Evolutionary conservation across 2,113 vertebrate genomes (phyloP), one percentile per base, ranked within the genome.

Genomic region (Cervus canadensis): DNA sequence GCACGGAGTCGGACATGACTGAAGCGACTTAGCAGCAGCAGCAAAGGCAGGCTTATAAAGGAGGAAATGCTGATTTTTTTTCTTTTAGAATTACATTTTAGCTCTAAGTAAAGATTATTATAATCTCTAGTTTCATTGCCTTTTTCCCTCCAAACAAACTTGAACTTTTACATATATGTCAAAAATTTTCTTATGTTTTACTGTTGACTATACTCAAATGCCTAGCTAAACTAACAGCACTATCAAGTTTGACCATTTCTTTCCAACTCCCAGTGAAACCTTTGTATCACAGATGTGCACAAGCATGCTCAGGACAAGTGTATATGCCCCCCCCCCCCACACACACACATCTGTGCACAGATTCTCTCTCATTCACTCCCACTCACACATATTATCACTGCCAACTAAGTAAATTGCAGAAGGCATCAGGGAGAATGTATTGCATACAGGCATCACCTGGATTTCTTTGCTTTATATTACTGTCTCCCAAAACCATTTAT

Each of bases 401-500:
- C 33, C 89, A 92, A 85, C 21, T 43, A 67, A 16, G 23, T 62
- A 50, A 91, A 74, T 0, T 87, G 26, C 43, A 94, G 76, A 94
- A 96, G 74, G 50, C 76, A 90, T 82, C 40, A 86, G 64, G 48
- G 84, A 94, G 40, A 84, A 64, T 43, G 15, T 36, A 84, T 76
- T 10, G 91, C 91, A 82, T 36, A 33, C 9, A 33, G 33, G 19
- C 78, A 71, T 94, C 84, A 57, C 50, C 36, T 87, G 59, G 52
- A 85, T 45, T 33, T 60, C 43, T 89, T 91, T 26, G 54, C 15
- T 71, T 62, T 88, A 94, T 85, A 54, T 82, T 95, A 57, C 91
- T 67, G 15, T 90, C 88, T 95, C 54, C 88, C 76, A 83, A n/a
- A 17, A 79, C 14, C 74, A 96, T 95, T 95, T 95, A 57, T 96